Evolutionary conservation across 2,113 vertebrate genomes (phyloP), one percentile per base, ranked within the genome.

Genomic region (Antechinus stuartii): DNA sequence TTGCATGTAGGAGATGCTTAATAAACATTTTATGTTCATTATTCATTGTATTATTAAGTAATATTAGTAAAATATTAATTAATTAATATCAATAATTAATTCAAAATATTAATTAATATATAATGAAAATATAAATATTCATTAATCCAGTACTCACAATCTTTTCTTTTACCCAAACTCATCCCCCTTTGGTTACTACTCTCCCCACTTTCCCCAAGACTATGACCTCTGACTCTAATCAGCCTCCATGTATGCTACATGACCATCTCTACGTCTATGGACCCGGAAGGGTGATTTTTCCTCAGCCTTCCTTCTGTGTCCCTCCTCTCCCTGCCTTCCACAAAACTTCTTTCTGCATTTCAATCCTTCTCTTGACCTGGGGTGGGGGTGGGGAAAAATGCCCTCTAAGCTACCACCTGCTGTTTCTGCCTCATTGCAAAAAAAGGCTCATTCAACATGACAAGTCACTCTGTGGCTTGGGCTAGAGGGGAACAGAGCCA

Each of bases 391-490:
- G 35, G 55, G 52, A 92, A n/a, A 89, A 35, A 53, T 94, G 91
- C 76, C 46, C 42, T 96, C 96, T 6, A 92, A 14, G 93, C 95
- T 93, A 97, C 91, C 95, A 7, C 93, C 42, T 46, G 93, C 89
- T 30, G 25, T 90, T 95, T 91, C 57, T 7, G 1, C 96, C 96
- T 94, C 26, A 50, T 35, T 0, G 1, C 52, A 2, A 22, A 56
- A 55, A 94, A 97, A 97, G 90, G 90, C 76, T 98, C 92, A 98
- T 96, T 89, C 94, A 26, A 96, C 9, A 92, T 98, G 98, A 98
- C 98, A 98, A 19, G 14, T 95, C 53, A 4, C 96, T 97, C 49
- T 94, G 94, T 96, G 97, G 50, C 96, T 9, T 96, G 56, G 96
- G 76, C 95, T 96, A 92, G 27, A 23, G 90, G 61, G 49, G 91